These are phyloP conservation scores for Ursus arctos DNA, from an alignment of 2,113 vertebrate species.

Conservation along the genomic window DNA sequence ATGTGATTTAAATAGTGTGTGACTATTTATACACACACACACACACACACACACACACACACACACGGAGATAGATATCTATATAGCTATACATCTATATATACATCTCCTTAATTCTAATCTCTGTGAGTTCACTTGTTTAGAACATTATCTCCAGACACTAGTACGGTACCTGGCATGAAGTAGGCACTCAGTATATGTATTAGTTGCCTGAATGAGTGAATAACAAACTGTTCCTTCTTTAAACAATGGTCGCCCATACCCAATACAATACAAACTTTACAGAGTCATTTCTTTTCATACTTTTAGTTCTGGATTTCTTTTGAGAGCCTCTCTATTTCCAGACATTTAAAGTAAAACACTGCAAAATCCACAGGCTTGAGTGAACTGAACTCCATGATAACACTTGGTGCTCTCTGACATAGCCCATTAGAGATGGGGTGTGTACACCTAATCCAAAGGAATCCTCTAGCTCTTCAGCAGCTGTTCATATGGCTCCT, in stretches of 20 bases:
- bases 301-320: slow-evolving; percentile 45
- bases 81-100: not conserved
- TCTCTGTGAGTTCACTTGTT: not conserved
- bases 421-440: slow-evolving; percentile 36
- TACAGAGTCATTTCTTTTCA: not conserved
- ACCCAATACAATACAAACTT: not conserved
- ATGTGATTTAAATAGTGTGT: not conserved
- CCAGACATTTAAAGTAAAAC: slow-evolving; percentile 59
- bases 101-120: not conserved
- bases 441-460: slow-evolving; percentile 80
- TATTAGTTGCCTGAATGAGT: not conserved
- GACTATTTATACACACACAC: not conserved
- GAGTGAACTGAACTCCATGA: not conserved
- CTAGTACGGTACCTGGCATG: not conserved
- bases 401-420: slow-evolving; percentile 35
- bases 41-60: too few species aligned
- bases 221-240: not conserved
- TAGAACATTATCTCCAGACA: not conserved
- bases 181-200: not conserved
- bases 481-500: slow-evolving; percentile 81
- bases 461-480: slow-evolving; percentile 75
- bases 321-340: slow-evolving; percentile 34
- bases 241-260: slow-evolving; percentile 17
- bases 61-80: too few species aligned
- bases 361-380: slow-evolving; percentile 1